These are phyloP conservation scores for Kradibia gibbosae DNA, from an alignment of 1,140 invertebrate genomes.

Conservation along the genomic window DNA sequence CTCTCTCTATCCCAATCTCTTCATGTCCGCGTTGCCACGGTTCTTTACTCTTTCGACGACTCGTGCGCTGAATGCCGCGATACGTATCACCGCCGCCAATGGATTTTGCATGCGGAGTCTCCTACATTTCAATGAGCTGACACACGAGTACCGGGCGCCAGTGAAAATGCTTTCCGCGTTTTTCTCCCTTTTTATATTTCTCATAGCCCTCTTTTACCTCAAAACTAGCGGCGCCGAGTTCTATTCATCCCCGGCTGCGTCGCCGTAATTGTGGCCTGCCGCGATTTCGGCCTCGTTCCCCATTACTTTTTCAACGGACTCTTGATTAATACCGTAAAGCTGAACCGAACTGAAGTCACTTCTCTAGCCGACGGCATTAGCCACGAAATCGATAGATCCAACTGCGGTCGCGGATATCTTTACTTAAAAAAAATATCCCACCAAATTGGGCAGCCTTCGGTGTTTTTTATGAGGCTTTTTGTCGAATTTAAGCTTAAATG, in stretches of 20 bases:
- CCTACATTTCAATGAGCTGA: neutral
- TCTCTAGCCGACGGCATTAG: neutral
- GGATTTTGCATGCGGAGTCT: neutral
- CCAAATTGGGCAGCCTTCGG: neutral
- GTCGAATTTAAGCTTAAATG: neutral
- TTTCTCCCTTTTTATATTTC: neutral
- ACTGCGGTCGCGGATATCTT: neutral
- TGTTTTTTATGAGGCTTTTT: neutral
- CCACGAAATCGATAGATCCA: neutral
- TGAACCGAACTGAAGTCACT: neutral
- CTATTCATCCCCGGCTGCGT: neutral
- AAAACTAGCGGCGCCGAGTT: too few species aligned
- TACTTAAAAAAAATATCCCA: neutral
- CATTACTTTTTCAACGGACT: slow-evolving; percentile 6
- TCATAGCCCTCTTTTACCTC: neutral
- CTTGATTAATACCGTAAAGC: neutral
- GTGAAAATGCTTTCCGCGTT: neutral
- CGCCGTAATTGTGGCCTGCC: neutral
- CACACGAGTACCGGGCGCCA: neutral
- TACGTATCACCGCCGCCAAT: slow-evolving; percentile 14
- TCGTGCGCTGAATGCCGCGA: neutral
- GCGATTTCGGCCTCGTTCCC: slow-evolving; percentile 9
- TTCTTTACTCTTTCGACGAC: neutral
- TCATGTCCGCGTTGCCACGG: neutral
- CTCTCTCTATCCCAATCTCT: too few species aligned